phyloP scores from a whole-genome alignment of 2,113 vertebrate genomes.

The Neolamprologus falcicula region DNA sequence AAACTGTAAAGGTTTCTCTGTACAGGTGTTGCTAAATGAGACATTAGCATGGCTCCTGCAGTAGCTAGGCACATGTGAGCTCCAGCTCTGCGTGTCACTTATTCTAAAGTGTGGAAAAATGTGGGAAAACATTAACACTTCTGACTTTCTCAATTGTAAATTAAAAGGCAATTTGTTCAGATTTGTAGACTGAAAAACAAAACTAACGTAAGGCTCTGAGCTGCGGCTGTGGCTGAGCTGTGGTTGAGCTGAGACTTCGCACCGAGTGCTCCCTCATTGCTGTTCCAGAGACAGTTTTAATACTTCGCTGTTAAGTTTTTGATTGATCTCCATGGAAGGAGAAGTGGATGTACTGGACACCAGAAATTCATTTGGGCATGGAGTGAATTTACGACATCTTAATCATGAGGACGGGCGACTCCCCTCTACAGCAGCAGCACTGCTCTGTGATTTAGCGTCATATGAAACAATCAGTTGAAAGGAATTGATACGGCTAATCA shows the following conservation, averaged over 20 bases:
- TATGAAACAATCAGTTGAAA: not conserved
- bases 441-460: constrained; percentile 2
- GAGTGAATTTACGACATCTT: constrained; percentile 22
- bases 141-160: not conserved
- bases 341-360: constrained; percentile 5
- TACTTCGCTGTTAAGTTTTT: not conserved
- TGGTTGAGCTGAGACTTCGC: not conserved
- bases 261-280: not conserved
- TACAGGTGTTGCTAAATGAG: not conserved
- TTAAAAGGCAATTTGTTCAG: not conserved
- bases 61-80: not conserved
- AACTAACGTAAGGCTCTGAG: not conserved
- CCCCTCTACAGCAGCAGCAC: not conserved
- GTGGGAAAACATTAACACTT: not conserved
- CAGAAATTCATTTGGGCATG: constrained; percentile 15
- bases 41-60: not conserved
- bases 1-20: not conserved
- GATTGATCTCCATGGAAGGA: constrained; percentile 2
- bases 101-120: not conserved
- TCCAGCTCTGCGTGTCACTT: not conserved
- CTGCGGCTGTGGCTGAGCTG: not conserved
- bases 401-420: constrained; percentile 11
- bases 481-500: not conserved
- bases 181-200: not conserved
- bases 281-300: constrained; percentile 21